Percentiles rank a stretch among this genome's conserved stretches.
phyloP scores from a whole-genome alignment of 1,140 invertebrate genomes.

The Drosophila navojoa region DNA sequence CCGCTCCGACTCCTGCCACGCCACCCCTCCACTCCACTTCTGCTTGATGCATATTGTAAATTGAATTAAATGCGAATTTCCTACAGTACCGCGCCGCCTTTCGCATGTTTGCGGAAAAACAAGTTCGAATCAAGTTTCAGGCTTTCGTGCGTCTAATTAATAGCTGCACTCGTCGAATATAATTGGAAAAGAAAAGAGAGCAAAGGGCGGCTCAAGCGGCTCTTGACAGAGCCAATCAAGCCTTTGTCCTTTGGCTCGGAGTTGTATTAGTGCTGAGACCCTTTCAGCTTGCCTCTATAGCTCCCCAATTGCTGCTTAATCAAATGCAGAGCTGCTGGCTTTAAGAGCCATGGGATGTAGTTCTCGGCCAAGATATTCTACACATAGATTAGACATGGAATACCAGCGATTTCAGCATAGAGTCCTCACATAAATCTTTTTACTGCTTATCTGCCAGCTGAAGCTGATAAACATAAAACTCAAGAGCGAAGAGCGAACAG shows the following conservation, averaged over 20 bases:
- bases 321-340: too few relatives aligned
- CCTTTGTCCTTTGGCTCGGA: neutral
- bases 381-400: too few relatives aligned
- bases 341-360: too few relatives aligned
- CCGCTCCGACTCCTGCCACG: neutral
- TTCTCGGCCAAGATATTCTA: too few relatives aligned
- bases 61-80: constrained; percentile 73
- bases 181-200: neutral
- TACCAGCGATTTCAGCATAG: too few relatives aligned
- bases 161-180: neutral
- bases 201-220: neutral
- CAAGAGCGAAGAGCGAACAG: too few relatives aligned
- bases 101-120: constrained; percentile 25
- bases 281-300: too few relatives aligned
- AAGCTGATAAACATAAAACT: too few relatives aligned
- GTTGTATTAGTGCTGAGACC: too few relatives aligned
- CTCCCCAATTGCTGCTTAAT: too few relatives aligned
- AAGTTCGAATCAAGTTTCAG: constrained; percentile 18
- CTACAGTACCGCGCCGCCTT: constrained; percentile 34
- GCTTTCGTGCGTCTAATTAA: constrained; percentile 26
- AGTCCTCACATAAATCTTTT: too few relatives aligned
- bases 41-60: constrained; percentile 54
- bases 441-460: too few relatives aligned
- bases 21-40: neutral
- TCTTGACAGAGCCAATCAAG: neutral